Evolutionary conservation across 2,113 vertebrate species (phyloP), one percentile per base, ranked within the genome.

Genomic region (Cariama cristata): DNA sequence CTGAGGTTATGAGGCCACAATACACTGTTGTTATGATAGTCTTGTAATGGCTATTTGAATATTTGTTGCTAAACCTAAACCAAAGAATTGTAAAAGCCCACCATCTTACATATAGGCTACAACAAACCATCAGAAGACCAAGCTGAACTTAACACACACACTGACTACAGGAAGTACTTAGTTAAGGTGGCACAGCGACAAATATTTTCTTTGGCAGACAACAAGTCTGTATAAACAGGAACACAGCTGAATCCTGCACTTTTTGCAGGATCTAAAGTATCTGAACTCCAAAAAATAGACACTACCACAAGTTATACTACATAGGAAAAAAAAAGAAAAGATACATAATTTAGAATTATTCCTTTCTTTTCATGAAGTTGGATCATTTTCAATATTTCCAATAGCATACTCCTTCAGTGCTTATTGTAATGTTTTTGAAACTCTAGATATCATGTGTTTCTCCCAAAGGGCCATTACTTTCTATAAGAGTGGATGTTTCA

Each of bases 171-270:
- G 91, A 98, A 96, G 82, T 86, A 86, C 76, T 94, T 95, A 95
- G 18, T 80, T 93, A 88, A 87, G 64, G 14, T 86, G 93, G 94
- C 92, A 96, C 87, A 98, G 53, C 88, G 80, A 79, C 12, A 22
- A 96, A 75, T 95, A 69, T 97, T 98, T 97, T 96, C 87, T 96
- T 97, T 98, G 97, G 95, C 97, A 97, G n/a, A 97, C 67, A 87
- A 49, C 11, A 9, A 85, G 77, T 77, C 94, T 96, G 88, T 74
- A 83, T 86, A 90, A 97, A 97, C 75, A 93, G 66, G 94, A 96
- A 88, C 79, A 83, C 27, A 74, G 93, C 58, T 83, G 7, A 90
- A 97, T 58, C 27, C 23, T 47, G 73, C 47, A 55, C 53, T 82
- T 95, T 95, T 92, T 79, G 55, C 24, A 89, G 17, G 45, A 84